These are phyloP conservation scores for Heliconius melpomene DNA, from an alignment of 1,140 invertebrate species.

Conservation along the genomic window DNA sequence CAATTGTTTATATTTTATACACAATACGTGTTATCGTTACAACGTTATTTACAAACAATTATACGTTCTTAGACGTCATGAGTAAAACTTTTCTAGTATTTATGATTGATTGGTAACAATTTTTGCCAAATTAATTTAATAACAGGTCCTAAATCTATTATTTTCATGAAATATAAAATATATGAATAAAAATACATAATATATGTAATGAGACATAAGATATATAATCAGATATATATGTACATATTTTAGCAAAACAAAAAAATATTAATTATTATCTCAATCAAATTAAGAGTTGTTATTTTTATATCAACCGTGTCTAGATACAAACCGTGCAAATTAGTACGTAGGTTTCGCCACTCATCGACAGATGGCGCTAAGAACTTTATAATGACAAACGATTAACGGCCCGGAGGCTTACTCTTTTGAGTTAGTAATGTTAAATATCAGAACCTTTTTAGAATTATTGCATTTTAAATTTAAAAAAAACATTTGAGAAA, in stretches of 20 bases:
- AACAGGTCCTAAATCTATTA: background rate
- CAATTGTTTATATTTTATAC: background rate
- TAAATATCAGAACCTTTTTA: background rate
- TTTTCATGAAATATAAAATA: background rate
- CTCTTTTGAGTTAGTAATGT: background rate
- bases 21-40: background rate
- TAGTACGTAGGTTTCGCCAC: conserved; percentile 51
- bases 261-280: background rate
- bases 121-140: conserved; percentile 1
- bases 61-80: background rate
- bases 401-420: too few species aligned
- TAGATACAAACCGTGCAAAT: conserved; percentile 8
- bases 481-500: background rate
- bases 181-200: background rate
- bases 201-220: background rate
- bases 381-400: background rate
- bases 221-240: background rate
- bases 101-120: background rate
- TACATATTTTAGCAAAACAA: background rate
- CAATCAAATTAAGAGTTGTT: background rate
- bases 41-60: background rate
- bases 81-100: too few species aligned
- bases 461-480: background rate
- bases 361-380: conserved; percentile 69
- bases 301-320: background rate